phyloP scores from a whole-genome alignment of 2,888 invertebrate genomes.

The Chesias legatella region DNA sequence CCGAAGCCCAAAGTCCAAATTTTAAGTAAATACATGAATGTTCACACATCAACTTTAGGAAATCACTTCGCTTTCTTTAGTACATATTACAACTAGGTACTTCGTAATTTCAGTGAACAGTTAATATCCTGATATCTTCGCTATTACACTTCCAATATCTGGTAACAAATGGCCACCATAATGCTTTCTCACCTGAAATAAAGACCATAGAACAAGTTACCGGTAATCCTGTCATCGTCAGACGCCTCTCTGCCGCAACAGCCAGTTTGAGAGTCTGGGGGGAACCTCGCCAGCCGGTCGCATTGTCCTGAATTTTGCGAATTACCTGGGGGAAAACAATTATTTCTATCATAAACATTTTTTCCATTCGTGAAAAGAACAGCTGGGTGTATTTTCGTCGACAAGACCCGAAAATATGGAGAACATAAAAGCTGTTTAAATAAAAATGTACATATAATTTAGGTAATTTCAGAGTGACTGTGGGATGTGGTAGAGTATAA shows the following conservation, averaged over 20 bases:
- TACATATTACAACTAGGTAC: too few relatives aligned
- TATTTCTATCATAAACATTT: slow-evolving; percentile 3
- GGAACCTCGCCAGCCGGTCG: slow-evolving; percentile 43
- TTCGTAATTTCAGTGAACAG: too few relatives aligned
- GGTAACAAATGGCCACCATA: slow-evolving; percentile 19
- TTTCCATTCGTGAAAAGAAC: not conserved
- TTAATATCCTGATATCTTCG: not conserved
- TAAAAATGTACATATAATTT: slow-evolving; percentile 1
- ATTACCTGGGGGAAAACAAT: slow-evolving; percentile 24
- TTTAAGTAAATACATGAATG: too few relatives aligned
- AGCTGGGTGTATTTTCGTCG: not conserved
- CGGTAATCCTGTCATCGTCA: slow-evolving; percentile 50
- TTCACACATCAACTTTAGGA: too few relatives aligned
- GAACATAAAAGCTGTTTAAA: not conserved
- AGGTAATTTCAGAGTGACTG: not conserved
- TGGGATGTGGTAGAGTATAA: too few relatives aligned
- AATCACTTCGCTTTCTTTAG: too few relatives aligned
- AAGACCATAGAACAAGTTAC: slow-evolving; percentile 38
- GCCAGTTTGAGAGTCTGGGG: slow-evolving; percentile 52
- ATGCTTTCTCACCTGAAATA: slow-evolving; percentile 32
- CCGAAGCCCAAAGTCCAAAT: too few relatives aligned
- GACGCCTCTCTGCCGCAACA: slow-evolving; percentile 64
- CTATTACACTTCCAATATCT: slow-evolving; percentile 11
- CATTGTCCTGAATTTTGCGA: slow-evolving; percentile 40
- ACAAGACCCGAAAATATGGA: not conserved